Percentiles rank a stretch among this genome's conserved stretches.
These are phyloP conservation scores for Nothobranchius kuhntae DNA, from an alignment of 2,113 vertebrate species.

Conservation along the genomic window DNA sequence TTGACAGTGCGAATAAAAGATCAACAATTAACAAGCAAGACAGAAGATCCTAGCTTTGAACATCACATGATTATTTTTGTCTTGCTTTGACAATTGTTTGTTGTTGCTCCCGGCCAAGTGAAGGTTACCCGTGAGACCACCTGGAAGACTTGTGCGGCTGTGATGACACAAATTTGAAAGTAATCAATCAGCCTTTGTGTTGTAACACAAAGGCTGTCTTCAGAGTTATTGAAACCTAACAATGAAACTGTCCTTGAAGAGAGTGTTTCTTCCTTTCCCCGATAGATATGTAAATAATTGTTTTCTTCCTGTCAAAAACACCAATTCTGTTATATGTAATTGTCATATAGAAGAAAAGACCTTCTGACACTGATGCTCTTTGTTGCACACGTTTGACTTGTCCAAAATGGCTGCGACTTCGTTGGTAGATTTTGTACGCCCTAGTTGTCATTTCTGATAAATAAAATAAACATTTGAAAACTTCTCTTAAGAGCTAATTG, in stretches of 20 bases:
- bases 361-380: slow-evolving; percentile 20
- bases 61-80: slow-evolving; percentile 70
- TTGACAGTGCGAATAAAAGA: slow-evolving; percentile 24
- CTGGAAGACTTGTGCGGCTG: slow-evolving; percentile 56
- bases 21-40: slow-evolving; percentile 44
- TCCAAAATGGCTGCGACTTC: slow-evolving; percentile 8
- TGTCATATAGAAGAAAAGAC: slow-evolving; percentile 9
- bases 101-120: slow-evolving; percentile 62
- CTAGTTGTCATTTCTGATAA: not conserved
- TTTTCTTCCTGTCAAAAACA: slow-evolving; percentile 40
- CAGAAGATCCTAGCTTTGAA: slow-evolving; percentile 47
- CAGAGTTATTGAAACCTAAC: slow-evolving; percentile 72
- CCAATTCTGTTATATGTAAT: slow-evolving; percentile 31
- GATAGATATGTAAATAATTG: slow-evolving; percentile 52
- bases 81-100: slow-evolving; percentile 68
- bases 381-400: slow-evolving; percentile 13
- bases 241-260: slow-evolving; percentile 58
- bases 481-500: not conserved
- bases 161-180: slow-evolving; percentile 72
- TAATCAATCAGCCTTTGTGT: slow-evolving; percentile 82
- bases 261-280: slow-evolving; percentile 41
- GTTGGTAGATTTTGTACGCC: not conserved
- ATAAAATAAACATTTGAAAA: not conserved
- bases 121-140: slow-evolving; percentile 70
- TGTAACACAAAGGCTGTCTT: slow-evolving; percentile 74